Base-by-base conservation (phyloP, 2,888 invertebrate genomes). In the Terebella lapidaria region DNA sequence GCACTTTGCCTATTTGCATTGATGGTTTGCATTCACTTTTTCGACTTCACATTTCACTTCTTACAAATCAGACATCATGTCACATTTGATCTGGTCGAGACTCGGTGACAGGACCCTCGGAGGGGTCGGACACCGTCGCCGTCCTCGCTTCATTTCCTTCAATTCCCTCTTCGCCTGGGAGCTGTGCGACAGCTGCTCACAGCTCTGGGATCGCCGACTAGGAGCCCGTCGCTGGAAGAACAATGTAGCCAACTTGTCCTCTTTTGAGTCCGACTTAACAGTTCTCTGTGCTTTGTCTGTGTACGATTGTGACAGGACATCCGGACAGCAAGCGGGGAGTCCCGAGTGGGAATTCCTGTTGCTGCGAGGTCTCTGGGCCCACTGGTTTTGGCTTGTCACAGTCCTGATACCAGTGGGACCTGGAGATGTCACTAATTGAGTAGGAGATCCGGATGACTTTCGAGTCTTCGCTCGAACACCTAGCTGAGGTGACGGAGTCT, bases 101-200 rank as follows among this genome's bases (percentile, higher is more conserved):
- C 55, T 61, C 2, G 66, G 66, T n/a, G 64, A 65, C 18, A 66
- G 52, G 1, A 66, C 60, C n/a, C 64, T 27, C 5, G 66, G 66
- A 15, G 66, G 66, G 10, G 66, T 66, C 10, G 60, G 64, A 47
- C 66, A 62, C 26, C 66, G 52, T n/a, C 53, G 56, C n/a, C 42
- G 42, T 10, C 10, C 10, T 35, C 42, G 10, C 42, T 35, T 35
- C 42, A 35, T n/a, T 15, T 35, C 42, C 35, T 54, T 60, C 42
- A 35, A 10, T 15, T 35, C 42, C 35, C 47, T 60, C 29, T 20
- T 29, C 10, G 25, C n/a, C 27, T 18, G 20, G 45, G 30, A 24
- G 45, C 52, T 18, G 22, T 52, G 30, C 20, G 55, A 26, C 20
- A 65, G 54, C 35, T 55, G 58, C 51, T 66, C 62, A 51, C 62